Conservation (phyloP, 2,888 invertebrate species). For the Xylota segnis region DNA sequence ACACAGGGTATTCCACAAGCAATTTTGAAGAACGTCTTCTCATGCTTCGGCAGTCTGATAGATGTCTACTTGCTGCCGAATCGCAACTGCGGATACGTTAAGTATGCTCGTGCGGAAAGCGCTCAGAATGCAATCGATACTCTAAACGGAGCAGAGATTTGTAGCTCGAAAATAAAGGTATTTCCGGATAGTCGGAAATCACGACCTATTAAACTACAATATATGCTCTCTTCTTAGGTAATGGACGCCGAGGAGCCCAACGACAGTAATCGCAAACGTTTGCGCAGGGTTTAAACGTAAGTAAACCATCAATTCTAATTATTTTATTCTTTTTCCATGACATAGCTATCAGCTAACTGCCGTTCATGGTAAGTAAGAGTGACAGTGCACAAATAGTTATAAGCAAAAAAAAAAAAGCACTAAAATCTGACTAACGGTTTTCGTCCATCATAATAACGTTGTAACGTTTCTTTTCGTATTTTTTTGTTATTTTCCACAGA, state of each 20-base stretch:
- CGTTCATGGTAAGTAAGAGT: slow-evolving; percentile 63
- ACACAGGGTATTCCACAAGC: slow-evolving; percentile 89
- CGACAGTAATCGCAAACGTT: slow-evolving; percentile 82
- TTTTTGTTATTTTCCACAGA: slow-evolving; percentile 69
- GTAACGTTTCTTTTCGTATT: slow-evolving; percentile 57
- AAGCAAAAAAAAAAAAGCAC: slow-evolving; percentile 12
- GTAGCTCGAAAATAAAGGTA: slow-evolving; percentile 90
- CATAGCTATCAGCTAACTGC: slow-evolving; percentile 31
- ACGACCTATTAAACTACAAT: no score
- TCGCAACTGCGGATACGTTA: slow-evolving; percentile 96
- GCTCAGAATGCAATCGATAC: slow-evolving; percentile 86
- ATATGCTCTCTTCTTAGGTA: slow-evolving; percentile 88
- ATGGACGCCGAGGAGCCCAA: slow-evolving; percentile 92
- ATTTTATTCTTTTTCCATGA: slow-evolving; percentile 28
- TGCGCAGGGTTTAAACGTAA: slow-evolving; percentile 82
- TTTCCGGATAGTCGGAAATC: no score
- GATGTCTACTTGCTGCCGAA: slow-evolving; percentile 95
- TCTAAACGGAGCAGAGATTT: slow-evolving; percentile 94
- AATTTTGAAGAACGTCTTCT: slow-evolving; percentile 94
- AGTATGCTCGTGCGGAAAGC: slow-evolving; percentile 90
- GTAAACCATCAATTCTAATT: slow-evolving; percentile 61
- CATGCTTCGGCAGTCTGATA: slow-evolving; percentile 95
- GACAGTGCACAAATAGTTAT: slow-evolving; percentile 23
- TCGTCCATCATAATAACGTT: slow-evolving; percentile 16
- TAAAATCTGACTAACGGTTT: slow-evolving; percentile 38